Conservation (phyloP, 1,140 invertebrate species). For the Cardiocondyla obscurior region DNA sequence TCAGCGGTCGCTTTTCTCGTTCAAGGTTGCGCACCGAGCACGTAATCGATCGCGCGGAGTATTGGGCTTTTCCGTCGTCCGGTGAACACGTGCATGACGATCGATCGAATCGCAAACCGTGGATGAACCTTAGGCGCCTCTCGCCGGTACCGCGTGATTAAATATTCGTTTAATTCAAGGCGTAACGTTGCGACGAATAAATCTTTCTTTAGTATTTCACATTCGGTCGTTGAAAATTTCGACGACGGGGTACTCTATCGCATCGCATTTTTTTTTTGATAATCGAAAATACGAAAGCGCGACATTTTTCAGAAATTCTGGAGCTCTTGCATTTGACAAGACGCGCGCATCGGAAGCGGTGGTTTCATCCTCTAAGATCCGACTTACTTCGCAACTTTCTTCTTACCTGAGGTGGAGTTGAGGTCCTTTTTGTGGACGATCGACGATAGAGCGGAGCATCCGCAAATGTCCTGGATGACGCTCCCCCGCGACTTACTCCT, state of each 20-base stretch:
- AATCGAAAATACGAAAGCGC: not conserved
- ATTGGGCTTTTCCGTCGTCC: conserved; percentile 33
- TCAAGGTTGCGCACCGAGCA: conserved; percentile 27
- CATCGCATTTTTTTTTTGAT: not conserved
- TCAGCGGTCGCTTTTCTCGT: conserved; percentile 26
- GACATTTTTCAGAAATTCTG: not conserved
- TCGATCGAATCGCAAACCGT: conserved; percentile 44
- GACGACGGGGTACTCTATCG: not conserved
- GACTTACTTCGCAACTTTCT: not conserved
- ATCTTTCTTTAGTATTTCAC: not conserved
- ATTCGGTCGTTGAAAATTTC: not conserved
- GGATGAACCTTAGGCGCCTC: not conserved
- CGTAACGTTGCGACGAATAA: not conserved
- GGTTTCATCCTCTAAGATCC: not conserved
- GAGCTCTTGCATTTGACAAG: not conserved
- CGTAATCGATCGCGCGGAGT: conserved; percentile 52
- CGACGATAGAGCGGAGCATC: conserved; percentile 70
- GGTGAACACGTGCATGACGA: conserved; percentile 51
- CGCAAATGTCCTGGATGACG: conserved; percentile 67
- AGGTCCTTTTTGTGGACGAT: conserved; percentile 65
- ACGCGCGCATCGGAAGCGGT: not conserved
- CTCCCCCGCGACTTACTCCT: conserved; percentile 51
- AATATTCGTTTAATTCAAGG: not conserved
- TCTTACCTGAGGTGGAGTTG: conserved; percentile 72
- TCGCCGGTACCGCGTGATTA: not conserved